Evolutionary conservation across 1,140 invertebrate species (phyloP).

Genomic region (Hetaerina americana): DNA sequence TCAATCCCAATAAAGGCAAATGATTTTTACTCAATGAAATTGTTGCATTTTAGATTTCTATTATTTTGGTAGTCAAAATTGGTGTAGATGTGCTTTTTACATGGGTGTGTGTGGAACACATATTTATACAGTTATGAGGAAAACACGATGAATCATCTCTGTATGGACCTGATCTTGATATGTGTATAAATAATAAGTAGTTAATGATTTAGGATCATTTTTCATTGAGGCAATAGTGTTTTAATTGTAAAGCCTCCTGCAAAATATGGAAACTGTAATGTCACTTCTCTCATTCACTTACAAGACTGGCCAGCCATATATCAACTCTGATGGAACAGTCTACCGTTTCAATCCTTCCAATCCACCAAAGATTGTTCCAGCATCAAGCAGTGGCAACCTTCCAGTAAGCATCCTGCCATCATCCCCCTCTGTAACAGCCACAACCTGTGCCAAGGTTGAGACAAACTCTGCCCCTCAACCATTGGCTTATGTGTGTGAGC

Average conservation of each 20-base stretch:
- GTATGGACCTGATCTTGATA: too few relatives aligned
- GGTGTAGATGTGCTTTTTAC: too few relatives aligned
- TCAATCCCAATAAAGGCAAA: too few relatives aligned
- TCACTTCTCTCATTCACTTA: slow-evolving; percentile 17
- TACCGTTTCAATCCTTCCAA: slow-evolving; percentile 62
- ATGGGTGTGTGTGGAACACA: too few relatives aligned
- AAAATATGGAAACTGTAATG: neutral
- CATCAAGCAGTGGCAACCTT: neutral
- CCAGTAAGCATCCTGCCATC: neutral
- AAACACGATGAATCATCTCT: too few relatives aligned
- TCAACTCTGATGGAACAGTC: slow-evolving; percentile 50
- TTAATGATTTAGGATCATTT: too few relatives aligned
- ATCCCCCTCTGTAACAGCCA: neutral
- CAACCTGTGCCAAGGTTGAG: neutral
- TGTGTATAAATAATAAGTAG: slow-evolving; percentile 1
- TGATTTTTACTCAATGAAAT: too few relatives aligned
- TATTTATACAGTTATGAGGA: too few relatives aligned
- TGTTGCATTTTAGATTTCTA: too few relatives aligned
- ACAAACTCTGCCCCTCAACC: neutral
- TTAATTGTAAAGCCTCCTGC: neutral
- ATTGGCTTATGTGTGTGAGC: neutral
- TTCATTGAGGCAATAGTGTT: neutral
- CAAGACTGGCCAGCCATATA: slow-evolving; percentile 43
- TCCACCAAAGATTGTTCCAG: slow-evolving; percentile 30
- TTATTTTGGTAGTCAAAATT: too few relatives aligned